A percentile compares a stretch with the other conserved stretches of the same genome.
Conservation (phyloP, 1,140 invertebrate species). For the Calycopis cecrops region DNA sequence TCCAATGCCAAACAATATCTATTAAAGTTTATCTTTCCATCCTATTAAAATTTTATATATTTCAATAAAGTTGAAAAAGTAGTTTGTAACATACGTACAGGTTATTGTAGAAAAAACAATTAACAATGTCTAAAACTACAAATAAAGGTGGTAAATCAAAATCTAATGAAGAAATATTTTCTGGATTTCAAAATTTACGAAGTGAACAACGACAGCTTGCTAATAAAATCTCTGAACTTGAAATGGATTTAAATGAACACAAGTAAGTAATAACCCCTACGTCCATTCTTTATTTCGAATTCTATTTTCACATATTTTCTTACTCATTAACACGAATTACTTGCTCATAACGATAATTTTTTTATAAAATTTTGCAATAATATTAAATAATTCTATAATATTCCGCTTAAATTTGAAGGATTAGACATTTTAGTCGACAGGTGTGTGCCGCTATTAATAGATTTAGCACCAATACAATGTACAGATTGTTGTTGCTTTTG, state of each 20-base stretch:
- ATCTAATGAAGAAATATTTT: constrained; percentile 87
- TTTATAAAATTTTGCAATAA: background rate
- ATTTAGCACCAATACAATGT: too few relatives aligned
- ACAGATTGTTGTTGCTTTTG: too few relatives aligned
- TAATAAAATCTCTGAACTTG: constrained; percentile 92
- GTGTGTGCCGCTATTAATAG: too few relatives aligned
- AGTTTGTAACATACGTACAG: background rate
- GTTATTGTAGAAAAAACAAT: background rate
- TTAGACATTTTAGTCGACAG: too few relatives aligned
- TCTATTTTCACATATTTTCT: background rate
- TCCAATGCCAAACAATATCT: too few relatives aligned
- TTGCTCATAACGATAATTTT: background rate
- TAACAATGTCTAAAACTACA: constrained; percentile 30
- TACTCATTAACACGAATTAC: background rate
- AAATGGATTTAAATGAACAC: constrained; percentile 95
- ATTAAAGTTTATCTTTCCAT: too few relatives aligned
- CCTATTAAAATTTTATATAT: too few relatives aligned
- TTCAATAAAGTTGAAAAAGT: background rate
- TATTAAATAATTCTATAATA: too few relatives aligned
- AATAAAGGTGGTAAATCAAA: constrained; percentile 57
- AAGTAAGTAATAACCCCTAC: constrained; percentile 90
- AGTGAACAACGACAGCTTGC: constrained; percentile 90
- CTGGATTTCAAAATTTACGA: constrained; percentile 89
- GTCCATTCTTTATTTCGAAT: background rate
- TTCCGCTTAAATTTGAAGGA: too few relatives aligned